Evolutionary conservation across 2,888 invertebrate species (phyloP), one percentile per base, ranked within the genome.

Genomic region (Athalia rosae): DNA sequence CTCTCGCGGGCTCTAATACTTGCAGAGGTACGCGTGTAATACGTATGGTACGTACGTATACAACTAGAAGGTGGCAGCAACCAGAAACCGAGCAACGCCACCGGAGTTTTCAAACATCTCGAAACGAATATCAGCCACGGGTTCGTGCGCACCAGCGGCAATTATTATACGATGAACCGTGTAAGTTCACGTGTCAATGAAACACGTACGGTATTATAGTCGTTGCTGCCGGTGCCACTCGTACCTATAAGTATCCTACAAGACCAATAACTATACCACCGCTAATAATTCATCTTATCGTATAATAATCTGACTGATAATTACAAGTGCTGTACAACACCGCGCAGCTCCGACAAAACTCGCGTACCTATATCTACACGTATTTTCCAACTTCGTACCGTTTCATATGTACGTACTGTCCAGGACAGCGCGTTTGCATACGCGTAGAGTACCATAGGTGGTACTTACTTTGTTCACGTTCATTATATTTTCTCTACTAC

Each of bases 271-370:
- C 71, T 58, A 67, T 67, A 58, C 69, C 9, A 45, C 43, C 45
- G 58, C 13, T 71, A 43, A 80, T 84, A 84, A 84, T 83, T 84
- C 84, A 84, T 83, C 80, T 80, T 74, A 82, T 81, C 80, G 80
- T 81, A 83, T 81, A 83, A 79, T 81, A 81, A 84, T 83, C 83
- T 48, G 84, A 76, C 81, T 79, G 83, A 83, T 84, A 84, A 84
- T 84, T 84, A 83, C 80, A 84, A 81, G 80, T 71, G 43, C 71
- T 71, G 71, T 45, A 71, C 56, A 71, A 71, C 56, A 71, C 71
- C 77, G n/a, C 69, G 15, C 64, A 77, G 71, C 76, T 4, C 59
- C 53, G 77, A 56, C 59, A 48, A 76, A 79, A 62, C 73, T 77
- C 48, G 77, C 58, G 56, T 76, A 77, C 73, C 13, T 9, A 41